These are phyloP conservation scores for Thereva nobilitata DNA, from an alignment of 2,888 invertebrate species.

Conservation along the genomic window DNA sequence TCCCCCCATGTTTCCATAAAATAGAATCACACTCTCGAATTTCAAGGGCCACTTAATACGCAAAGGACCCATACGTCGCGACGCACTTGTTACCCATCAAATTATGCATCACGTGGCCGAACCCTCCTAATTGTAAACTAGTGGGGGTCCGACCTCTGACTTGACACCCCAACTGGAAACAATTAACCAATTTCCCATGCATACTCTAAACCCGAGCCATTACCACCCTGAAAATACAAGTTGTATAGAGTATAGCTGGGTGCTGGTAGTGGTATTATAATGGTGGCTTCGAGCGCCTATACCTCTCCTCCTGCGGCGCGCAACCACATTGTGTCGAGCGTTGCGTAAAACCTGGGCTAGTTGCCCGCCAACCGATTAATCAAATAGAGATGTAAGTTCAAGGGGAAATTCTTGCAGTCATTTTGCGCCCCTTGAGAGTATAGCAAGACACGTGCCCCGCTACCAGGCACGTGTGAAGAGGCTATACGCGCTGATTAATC, in stretches of 20 bases:
- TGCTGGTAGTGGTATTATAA: background rate
- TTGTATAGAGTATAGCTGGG: background rate
- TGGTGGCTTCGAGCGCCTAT: too few species aligned
- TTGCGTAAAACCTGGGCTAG: too few species aligned
- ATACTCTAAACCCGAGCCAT: constrained; percentile 5
- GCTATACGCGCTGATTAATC: constrained; percentile 29
- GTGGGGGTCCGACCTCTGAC: constrained; percentile 23
- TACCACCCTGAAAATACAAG: background rate
- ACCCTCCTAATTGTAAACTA: constrained; percentile 40
- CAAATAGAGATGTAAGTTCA: too few species aligned
- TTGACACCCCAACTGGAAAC: constrained; percentile 46
- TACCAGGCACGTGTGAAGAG: constrained; percentile 11
- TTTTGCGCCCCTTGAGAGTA: background rate
- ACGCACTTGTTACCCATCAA: constrained; percentile 48
- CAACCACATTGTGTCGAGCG: too few species aligned
- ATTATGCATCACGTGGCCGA: constrained; percentile 48
- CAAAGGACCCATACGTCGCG: constrained; percentile 37
- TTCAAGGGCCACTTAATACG: constrained; percentile 40
- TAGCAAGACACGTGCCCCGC: constrained; percentile 24
- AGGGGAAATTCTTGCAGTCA: too few species aligned
- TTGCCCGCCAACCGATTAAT: too few species aligned
- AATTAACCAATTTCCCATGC: constrained; percentile 47
- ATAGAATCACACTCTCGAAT: constrained; percentile 41
- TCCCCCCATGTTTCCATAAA: constrained; percentile 2
- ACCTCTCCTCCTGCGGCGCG: too few species aligned